Conservation (phyloP, 2,113 vertebrate species). For the Rhinoptilus africanus region DNA sequence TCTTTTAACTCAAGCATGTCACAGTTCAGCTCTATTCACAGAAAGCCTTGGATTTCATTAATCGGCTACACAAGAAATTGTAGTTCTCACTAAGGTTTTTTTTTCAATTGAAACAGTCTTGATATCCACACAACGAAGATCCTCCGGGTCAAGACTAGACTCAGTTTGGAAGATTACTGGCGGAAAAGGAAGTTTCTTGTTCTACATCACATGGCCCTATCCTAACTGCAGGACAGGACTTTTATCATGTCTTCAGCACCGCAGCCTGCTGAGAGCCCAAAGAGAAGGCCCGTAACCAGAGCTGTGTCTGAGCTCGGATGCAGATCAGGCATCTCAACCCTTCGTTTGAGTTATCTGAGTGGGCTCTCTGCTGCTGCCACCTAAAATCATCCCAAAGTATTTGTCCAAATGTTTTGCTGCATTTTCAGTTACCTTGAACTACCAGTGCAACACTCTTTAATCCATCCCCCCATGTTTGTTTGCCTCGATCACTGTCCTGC, state of each 20-base stretch:
- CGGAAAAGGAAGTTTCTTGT: not conserved
- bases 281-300: not conserved
- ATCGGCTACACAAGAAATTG: not conserved
- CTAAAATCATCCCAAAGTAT: not conserved
- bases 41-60: not conserved
- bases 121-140: not conserved
- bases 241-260: not conserved
- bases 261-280: fast-evolving
- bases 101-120: not conserved
- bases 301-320: not conserved
- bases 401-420: not conserved
- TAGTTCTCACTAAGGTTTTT: not conserved
- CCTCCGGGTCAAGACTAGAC: not conserved
- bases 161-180: not conserved
- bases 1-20: not conserved
- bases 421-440: not conserved
- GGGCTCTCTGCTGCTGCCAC: not conserved
- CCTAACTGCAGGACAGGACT: not conserved
- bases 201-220: not conserved
- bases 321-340: not conserved
- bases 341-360: not conserved
- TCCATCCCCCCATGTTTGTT: not conserved
- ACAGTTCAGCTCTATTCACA: not conserved
- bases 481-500: not conserved
- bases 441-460: not conserved